phyloP scores from a whole-genome alignment of 2,113 vertebrate genomes.

The Tringa solitaria region DNA sequence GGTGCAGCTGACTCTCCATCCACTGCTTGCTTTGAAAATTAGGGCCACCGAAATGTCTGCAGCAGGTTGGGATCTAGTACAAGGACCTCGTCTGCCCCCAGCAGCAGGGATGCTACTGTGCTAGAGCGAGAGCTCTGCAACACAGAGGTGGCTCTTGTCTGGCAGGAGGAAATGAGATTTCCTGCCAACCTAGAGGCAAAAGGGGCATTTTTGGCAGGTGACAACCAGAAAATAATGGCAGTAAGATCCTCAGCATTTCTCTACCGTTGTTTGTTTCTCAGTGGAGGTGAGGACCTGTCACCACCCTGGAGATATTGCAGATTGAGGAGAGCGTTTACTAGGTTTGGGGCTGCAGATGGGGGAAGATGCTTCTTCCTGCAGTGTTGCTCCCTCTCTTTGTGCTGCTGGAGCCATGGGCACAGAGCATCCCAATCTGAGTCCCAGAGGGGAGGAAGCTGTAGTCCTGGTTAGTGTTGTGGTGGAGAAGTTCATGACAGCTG shows the following conservation, averaged over 20 bases:
- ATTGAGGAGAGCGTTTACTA: not conserved
- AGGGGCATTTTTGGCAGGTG: not conserved
- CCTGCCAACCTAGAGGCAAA: not conserved
- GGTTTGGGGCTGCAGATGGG: not conserved
- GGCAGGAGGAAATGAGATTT: not conserved
- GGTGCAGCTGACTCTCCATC: not conserved
- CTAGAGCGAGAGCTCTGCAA: not conserved
- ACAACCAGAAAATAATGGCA: not conserved
- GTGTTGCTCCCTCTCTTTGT: fast-evolving
- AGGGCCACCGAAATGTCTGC: fast-evolving
- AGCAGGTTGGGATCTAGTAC: not conserved
- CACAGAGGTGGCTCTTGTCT: not conserved
- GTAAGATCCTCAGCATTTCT: not conserved
- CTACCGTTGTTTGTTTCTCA: not conserved
- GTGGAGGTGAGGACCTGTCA: not conserved
- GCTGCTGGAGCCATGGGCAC: not conserved
- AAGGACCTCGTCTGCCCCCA: not conserved
- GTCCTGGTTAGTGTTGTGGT: not conserved
- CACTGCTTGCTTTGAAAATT: not conserved
- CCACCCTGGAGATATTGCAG: not conserved
- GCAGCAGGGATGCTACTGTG: not conserved
- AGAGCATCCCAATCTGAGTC: not conserved
- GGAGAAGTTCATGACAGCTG: not conserved
- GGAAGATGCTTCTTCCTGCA: not conserved
- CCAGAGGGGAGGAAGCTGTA: not conserved